Evolutionary conservation across 1,140 invertebrate genomes (phyloP), one percentile per base, ranked within the genome.

Genomic region (Procambarus clarkii): DNA sequence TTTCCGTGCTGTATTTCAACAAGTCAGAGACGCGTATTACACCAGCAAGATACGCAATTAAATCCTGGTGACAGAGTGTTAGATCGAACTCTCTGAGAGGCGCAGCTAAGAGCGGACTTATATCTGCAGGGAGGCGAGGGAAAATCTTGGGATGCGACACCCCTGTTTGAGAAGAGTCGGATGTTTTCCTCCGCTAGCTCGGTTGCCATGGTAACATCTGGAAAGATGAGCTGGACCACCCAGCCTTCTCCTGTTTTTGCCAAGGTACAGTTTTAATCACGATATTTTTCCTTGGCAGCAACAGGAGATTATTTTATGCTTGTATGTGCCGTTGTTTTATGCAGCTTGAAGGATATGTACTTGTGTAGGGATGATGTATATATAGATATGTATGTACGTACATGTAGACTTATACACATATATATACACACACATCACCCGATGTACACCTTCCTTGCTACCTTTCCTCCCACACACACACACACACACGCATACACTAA

Each of bases 231-330:
- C 82, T 82, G 82, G 82, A 76, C 88, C 82, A 54, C 74, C 88
- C 88, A 85, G 82, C 88, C 88, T 85, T 86, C 88, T 91, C 88
- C 85, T 91, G 88, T 91, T 91, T 91, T 91, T 91, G 88, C 85
- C 88, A 91, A 86, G 88, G 88, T 74, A 82, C 78, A 91, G 88
- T 91, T 91, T 91, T 91, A 91, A 91, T 91, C 88, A 91, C 88
- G 79, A 74, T 46, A 82, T 81, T 89, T 89, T 89, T 89, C 46
- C 48, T 34, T 21, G 24, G 50, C 44, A 46, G 18, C 34, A 34
- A 24, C 74, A 74, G 78, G 86, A 76, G 54, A 82, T 89, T 80
- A 76, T 81, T 88, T 48, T 88, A 45, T 82, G 48, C 71, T 13
- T 82, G 78, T 82, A 50, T 88, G 78, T 88, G 77, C 81, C 18